Conservation (phyloP, 1,140 invertebrate species). For the Protaetia brevitarsis region DNA sequence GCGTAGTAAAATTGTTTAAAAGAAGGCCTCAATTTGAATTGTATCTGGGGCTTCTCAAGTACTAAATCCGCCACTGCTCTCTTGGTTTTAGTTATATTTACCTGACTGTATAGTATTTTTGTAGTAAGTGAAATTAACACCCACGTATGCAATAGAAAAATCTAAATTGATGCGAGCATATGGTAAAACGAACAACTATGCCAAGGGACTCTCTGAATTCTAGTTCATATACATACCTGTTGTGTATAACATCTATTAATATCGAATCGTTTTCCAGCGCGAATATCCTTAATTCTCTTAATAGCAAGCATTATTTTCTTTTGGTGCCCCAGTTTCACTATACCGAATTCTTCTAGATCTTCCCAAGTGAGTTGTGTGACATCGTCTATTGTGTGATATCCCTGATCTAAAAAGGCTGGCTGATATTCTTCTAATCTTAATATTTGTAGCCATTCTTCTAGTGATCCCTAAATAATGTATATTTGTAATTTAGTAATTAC, state of each 20-base stretch:
- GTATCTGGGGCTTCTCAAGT: no score
- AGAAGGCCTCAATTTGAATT: no score
- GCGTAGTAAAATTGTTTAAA: no score
- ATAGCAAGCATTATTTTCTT: slow-evolving; percentile 97
- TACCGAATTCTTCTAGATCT: slow-evolving; percentile 98
- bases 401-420: slow-evolving; percentile 82
- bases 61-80: no score
- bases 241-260: slow-evolving; percentile 57
- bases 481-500: neutral
- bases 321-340: slow-evolving; percentile 92
- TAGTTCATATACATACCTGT: slow-evolving; percentile 43
- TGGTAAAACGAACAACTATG: neutral
- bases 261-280: slow-evolving; percentile 77
- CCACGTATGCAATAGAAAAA: neutral
- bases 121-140: neutral
- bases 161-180: slow-evolving; percentile 16
- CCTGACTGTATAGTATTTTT: slow-evolving; percentile 11
- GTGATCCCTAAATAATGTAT: slow-evolving; percentile 61
- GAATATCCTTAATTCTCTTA: slow-evolving; percentile 93
- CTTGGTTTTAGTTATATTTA: slow-evolving; percentile 10
- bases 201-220: neutral
- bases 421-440: slow-evolving; percentile 90
- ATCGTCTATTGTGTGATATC: slow-evolving; percentile 89
- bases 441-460: slow-evolving; percentile 91
- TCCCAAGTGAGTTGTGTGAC: slow-evolving; percentile 96